Evolutionary conservation across 1,140 invertebrate species (phyloP), one percentile per base, ranked within the genome.

Genomic region (Psix sp.): DNA sequence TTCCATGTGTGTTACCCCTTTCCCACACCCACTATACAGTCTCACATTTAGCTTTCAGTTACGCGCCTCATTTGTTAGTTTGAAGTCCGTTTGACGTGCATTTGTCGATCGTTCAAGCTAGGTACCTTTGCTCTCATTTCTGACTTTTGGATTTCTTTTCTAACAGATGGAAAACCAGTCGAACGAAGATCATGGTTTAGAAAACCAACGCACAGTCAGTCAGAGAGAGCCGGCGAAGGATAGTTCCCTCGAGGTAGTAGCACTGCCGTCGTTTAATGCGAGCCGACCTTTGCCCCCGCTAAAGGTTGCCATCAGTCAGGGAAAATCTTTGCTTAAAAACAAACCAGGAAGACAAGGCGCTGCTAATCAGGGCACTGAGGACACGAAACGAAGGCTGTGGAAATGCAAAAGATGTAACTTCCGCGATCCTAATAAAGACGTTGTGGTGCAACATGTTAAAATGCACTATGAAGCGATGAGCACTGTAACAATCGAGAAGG

Each of bases 321-420:
- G 84, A 0, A 82, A 84, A 40, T 86, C 84, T 1, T 71, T 86
- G 40, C 49, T 86, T 2, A 86, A 84, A 38, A 79, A 42, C 6
- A 86, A 73, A 76, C 76, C 81, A 11, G 16, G 26, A 3, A 56
- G 66, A 18, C 39, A 59, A 29, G 52, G 5, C 40, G 1, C 9
- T 0, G 5, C 21, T 18, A 70, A 15, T 56, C 56, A 70, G 14
- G 62, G 21, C n/a, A 60, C 33, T 39, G 83, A 85, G 3, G 82
- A 87, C 7, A 84, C 76, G 7, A 91, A 91, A 83, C 88, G 90
- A 56, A 91, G 90, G 10, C 84, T 92, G 38, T 93, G 92, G 88
- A 94, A 94, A 80, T 96, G 94, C 80, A 95, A 95, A 85, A 93
- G 94, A 79, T 96, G 94, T 77, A 91, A 92, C 80, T 95, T 93